Evolutionary conservation across 2,113 vertebrate genomes (phyloP), one percentile per base, ranked within the genome.

Genomic region (Leuciscus idus): DNA sequence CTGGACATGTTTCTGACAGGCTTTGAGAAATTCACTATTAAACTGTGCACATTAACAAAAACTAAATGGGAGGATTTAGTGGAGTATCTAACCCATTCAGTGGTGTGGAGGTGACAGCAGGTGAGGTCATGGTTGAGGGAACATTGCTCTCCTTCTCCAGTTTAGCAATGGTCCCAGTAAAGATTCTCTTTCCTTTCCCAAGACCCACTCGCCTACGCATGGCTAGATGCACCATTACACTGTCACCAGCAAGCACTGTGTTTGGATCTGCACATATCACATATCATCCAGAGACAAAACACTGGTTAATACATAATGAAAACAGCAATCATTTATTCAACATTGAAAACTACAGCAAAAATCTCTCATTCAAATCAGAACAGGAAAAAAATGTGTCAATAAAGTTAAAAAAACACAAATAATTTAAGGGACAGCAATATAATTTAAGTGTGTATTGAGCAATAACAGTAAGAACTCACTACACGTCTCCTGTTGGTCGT

Each of bases 181-280:
- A 91, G 80, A 91, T 76, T 52, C 21, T 93, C 68, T 90, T 86
- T 2, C 89, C 90, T 81, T 88, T 90, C 2, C 84, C 92, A 43
- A 48, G 83, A 52, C 87, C 74, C 26, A 81, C 88, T 87, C 91
- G 90, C 62, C 59, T 86, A 64, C 92, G 87, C 85, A 92, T 85
- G 0, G 93, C 93, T 76, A 85, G 89, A 9, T 92, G 92, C 36
- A 93, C 92, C 87, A 92, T 92, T 43, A 88, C 80, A 84, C 91
- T 92, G 89, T 93, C 94, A 79, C 92, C 93, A 59, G 94, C 91
- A 82, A 93, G 88, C 74, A 95, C 55, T 0, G 89, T 90, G 48
- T 62, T 52, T 4, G 59, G 66, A 85, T 68, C 85, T 86, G 48
- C 19, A 82, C 10, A 77, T 19, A 59, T 36, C 19, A 82, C 10